phyloP scores from a whole-genome alignment of 2,113 vertebrate species.

The Triplophysa siluroides region DNA sequence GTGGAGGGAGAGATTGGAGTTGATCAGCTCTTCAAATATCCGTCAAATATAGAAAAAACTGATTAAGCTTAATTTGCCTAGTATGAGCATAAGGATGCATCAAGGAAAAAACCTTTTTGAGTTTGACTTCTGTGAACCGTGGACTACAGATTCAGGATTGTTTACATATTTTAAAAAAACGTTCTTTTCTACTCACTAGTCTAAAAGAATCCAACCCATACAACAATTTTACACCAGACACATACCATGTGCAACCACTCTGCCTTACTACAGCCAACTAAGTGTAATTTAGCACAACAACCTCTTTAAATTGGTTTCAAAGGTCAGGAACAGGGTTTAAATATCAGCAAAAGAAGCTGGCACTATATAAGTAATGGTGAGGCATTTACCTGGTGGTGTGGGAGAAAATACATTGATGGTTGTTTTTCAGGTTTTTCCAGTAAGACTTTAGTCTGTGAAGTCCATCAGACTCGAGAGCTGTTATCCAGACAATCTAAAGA shows the following conservation, averaged over 20 bases:
- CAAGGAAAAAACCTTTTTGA: background rate
- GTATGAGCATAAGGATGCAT: conserved; percentile 18
- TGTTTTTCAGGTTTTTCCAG: background rate
- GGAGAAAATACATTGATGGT: conserved; percentile 4
- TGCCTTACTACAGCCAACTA: conserved; percentile 1
- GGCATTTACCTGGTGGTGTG: background rate
- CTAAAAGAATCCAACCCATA: background rate
- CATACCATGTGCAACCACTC: background rate
- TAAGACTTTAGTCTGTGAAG: background rate
- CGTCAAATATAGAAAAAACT: conserved; percentile 33
- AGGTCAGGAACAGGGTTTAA: background rate
- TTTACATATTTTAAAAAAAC: too few species aligned
- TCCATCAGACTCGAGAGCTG: conserved; percentile 6
- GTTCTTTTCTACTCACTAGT: background rate
- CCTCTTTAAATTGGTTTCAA: conserved; percentile 15
- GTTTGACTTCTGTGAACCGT: too few species aligned
- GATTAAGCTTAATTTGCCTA: background rate
- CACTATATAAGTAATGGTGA: background rate
- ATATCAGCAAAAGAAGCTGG: background rate
- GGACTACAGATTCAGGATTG: background rate
- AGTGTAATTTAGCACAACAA: background rate
- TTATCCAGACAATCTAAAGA: background rate
- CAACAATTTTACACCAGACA: background rate
- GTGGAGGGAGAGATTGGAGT: conserved; percentile 46
- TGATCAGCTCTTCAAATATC: conserved; percentile 61